Percentiles rank a stretch among this genome's conserved stretches.
Conservation (phyloP, 2,888 invertebrate species). For the Temnothorax unifasciatus region DNA sequence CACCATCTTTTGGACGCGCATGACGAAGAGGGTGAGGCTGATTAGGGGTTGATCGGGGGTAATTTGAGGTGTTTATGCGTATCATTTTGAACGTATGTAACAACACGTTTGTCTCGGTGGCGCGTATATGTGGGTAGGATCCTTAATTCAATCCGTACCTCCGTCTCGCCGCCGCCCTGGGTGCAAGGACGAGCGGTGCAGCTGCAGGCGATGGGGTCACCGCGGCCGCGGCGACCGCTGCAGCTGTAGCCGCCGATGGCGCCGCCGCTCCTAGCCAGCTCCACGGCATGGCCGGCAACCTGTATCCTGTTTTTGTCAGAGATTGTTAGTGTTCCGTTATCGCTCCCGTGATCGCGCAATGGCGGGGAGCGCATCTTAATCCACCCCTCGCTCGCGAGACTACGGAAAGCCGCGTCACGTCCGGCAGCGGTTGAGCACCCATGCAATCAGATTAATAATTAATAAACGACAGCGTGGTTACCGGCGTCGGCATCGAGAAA, state of each 20-base stretch:
- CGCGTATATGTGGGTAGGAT: conserved; percentile 22
- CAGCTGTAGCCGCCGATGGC: conserved; percentile 88
- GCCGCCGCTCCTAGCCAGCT: conserved; percentile 90
- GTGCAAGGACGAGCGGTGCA: conserved; percentile 91
- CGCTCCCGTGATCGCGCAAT: conserved; percentile 26
- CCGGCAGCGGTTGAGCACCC: neutral
- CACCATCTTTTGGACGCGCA: neutral
- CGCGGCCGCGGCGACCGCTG: conserved; percentile 88
- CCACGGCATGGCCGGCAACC: conserved; percentile 92
- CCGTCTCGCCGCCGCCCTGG: conserved; percentile 91
- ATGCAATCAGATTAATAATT: neutral
- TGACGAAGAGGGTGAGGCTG: neutral
- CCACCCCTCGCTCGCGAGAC: conserved; percentile 30
- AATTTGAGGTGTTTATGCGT: conserved; percentile 3
- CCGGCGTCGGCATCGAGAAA: neutral
- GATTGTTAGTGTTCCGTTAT: conserved; percentile 66
- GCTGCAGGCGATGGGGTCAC: conserved; percentile 88
- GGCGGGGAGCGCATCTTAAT: conserved; percentile 29
- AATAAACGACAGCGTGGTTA: neutral
- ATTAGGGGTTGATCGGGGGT: neutral
- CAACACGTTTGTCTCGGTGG: neutral
- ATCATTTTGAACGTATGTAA: conserved; percentile 6
- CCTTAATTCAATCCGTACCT: conserved; percentile 87
- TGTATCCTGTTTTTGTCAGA: conserved; percentile 88
- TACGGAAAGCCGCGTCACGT: conserved; percentile 16